Evolutionary conservation across 2,797 vertebrate species (phyloP), one percentile per base, ranked within the genome.

Genomic region (Cossypha niveicapilla): DNA sequence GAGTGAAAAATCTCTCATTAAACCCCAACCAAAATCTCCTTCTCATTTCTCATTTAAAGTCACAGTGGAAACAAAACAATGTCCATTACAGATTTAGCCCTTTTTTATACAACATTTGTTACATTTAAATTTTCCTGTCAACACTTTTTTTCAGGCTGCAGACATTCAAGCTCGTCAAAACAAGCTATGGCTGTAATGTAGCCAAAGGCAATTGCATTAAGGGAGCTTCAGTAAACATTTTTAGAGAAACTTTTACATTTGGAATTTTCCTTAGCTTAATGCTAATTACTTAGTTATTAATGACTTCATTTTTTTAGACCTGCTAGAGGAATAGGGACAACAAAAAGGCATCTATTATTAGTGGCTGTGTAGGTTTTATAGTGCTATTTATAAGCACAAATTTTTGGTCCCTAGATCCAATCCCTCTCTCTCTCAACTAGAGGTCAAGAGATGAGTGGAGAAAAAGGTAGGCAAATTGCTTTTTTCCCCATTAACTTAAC

Each of bases 1-100:
- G 79, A 90, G 74, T 85, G 74, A 94, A 94, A 93, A 95, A 80
- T 86, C 41, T 90, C 79, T 86, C 60, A 60, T 75, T 92, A 93
- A 93, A 92, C 19, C 60, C 39, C 73, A 93, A 11, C 34, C 12
- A 82, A 91, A 96, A 72, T 34, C 48, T 83, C 79, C n/a, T 85
- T 57, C 71, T 86, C 39, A 81, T 93, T 95, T 86, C 76, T 65
- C 63, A 57, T 92, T 92, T 90, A 34, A 76, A 72, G 70, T 88
- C 79, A 91, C 76, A 94, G 73, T 76, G 58, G 61, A 94, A 91
- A 80, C 32, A 85, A 85, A 65, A 81, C 79, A 93, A 77, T 75
- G 51, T 28, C 21, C 39, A 15, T 92, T 53, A 47, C 28, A 75
- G 44, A 67, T 19, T 48, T 51, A 66, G 27, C 17, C 37, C 6